A percentile compares a stretch with the other conserved stretches of the same genome.
Conservation (phyloP, 2,888 invertebrate species). For the Cephalotes varians region DNA sequence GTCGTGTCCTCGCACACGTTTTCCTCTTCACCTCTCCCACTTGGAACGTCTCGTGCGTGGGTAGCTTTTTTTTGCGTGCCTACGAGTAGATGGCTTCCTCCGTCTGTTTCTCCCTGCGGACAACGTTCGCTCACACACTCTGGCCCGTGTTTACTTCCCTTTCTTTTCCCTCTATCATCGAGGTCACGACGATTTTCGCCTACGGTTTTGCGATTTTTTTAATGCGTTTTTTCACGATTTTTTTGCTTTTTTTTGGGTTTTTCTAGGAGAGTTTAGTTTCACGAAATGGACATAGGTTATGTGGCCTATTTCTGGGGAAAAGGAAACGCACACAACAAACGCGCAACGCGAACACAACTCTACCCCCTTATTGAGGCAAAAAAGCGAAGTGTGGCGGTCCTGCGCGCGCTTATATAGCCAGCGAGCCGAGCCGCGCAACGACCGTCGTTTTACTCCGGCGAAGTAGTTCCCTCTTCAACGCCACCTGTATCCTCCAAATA, state of each 20-base stretch:
- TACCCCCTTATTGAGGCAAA: constrained; percentile 86
- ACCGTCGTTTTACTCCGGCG: background rate
- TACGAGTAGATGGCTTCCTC: background rate
- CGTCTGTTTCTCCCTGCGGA: background rate
- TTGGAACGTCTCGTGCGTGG: background rate
- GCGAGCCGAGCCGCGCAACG: constrained; percentile 68
- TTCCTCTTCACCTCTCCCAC: constrained; percentile 68
- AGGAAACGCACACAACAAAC: constrained; percentile 90
- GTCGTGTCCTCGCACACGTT: background rate
- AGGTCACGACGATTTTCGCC: constrained; percentile 82
- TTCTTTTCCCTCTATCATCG: background rate
- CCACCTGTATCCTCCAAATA: too few species aligned
- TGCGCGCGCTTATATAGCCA: constrained; percentile 76
- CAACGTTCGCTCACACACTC: constrained; percentile 68
- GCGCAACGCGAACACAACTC: constrained; percentile 91
- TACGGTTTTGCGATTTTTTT: constrained; percentile 85
- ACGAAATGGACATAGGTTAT: constrained; percentile 93
- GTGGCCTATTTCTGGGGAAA: constrained; percentile 89
- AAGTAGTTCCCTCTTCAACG: constrained; percentile 64
- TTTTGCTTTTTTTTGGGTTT: constrained; percentile 86
- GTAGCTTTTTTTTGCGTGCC: constrained; percentile 5
- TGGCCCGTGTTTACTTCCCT: background rate
- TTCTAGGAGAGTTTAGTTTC: constrained; percentile 91
- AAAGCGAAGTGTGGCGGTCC: constrained; percentile 77
- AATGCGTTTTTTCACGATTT: constrained; percentile 79